A percentile compares a stretch with the other conserved stretches of the same genome.
Evolutionary conservation across 2,113 vertebrate species (phyloP).

Genomic region (Cacatua alba): DNA sequence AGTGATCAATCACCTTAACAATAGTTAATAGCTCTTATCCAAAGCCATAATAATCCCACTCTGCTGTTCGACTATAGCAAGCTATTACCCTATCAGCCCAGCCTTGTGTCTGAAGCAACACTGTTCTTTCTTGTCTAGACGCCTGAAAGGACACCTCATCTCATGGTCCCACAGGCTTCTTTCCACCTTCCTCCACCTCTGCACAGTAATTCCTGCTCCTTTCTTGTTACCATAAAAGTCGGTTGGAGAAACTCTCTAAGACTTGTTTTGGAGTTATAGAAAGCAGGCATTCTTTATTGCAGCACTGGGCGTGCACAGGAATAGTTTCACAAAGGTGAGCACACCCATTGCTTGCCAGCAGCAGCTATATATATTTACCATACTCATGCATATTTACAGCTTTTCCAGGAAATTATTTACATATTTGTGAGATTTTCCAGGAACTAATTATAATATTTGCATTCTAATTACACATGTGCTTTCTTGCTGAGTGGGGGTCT

Average conservation of each 20-base stretch:
- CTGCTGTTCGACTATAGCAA: conserved; percentile 47
- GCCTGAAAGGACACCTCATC: not conserved
- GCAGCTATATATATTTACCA: not conserved
- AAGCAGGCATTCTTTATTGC: not conserved
- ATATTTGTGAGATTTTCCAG: not conserved
- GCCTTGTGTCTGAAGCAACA: conserved; percentile 19
- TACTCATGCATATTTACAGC: not conserved
- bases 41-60: conserved; percentile 33
- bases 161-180: not conserved
- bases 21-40: conserved; percentile 69
- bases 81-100: conserved; percentile 53
- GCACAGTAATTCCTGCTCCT: not conserved
- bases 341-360: not conserved
- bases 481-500: not conserved
- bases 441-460: not conserved
- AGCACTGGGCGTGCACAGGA: not conserved
- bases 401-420: not conserved
- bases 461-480: not conserved
- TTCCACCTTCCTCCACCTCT: not conserved
- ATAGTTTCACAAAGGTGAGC: not conserved
- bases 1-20: conserved; percentile 73
- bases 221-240: not conserved
- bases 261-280: not conserved
- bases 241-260: not conserved
- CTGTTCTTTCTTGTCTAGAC: not conserved